Percentiles rank a stretch among this genome's conserved stretches.
Evolutionary conservation across 2,113 vertebrate species (phyloP).

Genomic region (Carollia perspicillata): DNA sequence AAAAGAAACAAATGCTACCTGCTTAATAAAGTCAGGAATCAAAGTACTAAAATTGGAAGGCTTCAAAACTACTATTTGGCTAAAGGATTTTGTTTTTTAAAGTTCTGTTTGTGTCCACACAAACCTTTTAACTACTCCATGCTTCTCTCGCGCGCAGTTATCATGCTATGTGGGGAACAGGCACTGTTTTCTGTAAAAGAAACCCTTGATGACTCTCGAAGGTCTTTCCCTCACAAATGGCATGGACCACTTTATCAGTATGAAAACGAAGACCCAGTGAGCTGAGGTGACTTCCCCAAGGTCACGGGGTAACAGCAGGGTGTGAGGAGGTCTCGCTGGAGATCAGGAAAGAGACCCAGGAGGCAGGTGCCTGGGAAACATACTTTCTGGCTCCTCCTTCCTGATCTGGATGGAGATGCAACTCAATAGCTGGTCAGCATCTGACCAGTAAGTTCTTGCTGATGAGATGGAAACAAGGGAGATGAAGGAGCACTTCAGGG

Average conservation of each 20-base stretch:
- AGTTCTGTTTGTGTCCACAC: neutral
- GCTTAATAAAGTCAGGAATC: conserved; percentile 29
- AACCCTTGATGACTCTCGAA: neutral
- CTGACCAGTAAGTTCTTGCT: neutral
- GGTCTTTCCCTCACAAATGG: neutral
- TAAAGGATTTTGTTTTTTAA: neutral
- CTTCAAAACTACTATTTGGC: neutral
- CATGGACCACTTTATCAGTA: neutral
- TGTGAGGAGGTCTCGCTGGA: no score
- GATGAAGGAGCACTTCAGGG: neutral
- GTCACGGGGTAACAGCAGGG: neutral
- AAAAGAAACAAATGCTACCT: neutral
- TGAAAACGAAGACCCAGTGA: neutral
- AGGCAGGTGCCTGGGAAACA: neutral
- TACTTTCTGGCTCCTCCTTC: neutral
- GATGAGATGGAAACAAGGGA: neutral
- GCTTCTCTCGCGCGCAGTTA: neutral
- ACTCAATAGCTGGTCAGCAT: neutral
- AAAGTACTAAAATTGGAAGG: neutral
- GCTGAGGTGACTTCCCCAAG: neutral
- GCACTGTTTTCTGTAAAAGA: neutral
- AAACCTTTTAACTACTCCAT: neutral
- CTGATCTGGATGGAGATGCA: neutral
- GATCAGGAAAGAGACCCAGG: rapidly evolving
- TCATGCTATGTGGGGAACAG: neutral